Conservation (phyloP, 2,113 vertebrate genomes). For the Osmerus eperlanus region DNA sequence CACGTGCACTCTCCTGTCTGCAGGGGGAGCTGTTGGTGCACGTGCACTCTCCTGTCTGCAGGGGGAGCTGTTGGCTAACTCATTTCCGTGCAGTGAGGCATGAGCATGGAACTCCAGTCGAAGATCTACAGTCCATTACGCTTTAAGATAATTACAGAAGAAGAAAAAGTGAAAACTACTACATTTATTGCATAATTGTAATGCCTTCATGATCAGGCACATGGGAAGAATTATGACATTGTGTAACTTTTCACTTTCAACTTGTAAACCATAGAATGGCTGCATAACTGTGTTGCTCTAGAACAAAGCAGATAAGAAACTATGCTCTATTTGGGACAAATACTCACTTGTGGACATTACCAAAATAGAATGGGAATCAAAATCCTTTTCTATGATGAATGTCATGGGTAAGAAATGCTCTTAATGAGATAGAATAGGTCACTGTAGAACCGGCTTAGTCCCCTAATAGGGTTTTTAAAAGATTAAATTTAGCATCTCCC, state of each 20-base stretch:
- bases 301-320: too few relatives aligned
- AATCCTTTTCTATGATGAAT: not conserved
- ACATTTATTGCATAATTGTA: too few relatives aligned
- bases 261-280: too few relatives aligned
- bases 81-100: too few relatives aligned
- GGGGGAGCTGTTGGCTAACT: constrained; percentile 38
- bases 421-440: constrained; percentile 13
- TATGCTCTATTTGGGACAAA: not conserved
- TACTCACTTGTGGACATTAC: not conserved
- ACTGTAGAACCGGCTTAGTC: constrained; percentile 12
- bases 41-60: not conserved
- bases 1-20: accelerated
- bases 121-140: too few relatives aligned
- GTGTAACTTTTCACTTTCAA: too few relatives aligned
- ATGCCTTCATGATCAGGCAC: too few relatives aligned
- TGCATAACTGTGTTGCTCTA: too few relatives aligned
- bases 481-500: constrained; percentile 27
- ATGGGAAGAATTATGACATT: too few relatives aligned
- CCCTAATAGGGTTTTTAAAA: constrained; percentile 33
- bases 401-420: not conserved
- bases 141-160: too few relatives aligned
- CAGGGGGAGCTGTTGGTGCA: not conserved
- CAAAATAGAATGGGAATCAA: not conserved
- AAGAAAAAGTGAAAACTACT: too few relatives aligned
- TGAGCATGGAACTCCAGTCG: not conserved